These are phyloP conservation scores for Geotrupes spiniger DNA, from an alignment of 2,888 invertebrate species.

Conservation along the genomic window DNA sequence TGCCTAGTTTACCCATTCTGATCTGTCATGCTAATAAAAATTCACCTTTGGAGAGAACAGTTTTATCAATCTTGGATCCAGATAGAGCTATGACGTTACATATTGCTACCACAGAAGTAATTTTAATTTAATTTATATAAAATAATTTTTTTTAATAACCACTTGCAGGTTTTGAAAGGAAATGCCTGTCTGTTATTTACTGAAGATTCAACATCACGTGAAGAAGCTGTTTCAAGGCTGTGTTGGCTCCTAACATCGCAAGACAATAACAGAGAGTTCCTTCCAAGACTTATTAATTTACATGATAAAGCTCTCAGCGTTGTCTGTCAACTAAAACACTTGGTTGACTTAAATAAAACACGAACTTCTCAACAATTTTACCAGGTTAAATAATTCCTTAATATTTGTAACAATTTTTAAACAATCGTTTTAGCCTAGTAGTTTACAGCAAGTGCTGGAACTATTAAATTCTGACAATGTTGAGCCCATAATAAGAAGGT, in stretches of 20 bases:
- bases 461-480: constrained; percentile 46
- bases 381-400: constrained; percentile 38
- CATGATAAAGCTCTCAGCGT: constrained; percentile 51
- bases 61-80: constrained; percentile 62
- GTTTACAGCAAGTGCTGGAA: constrained; percentile 51
- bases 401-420: constrained; percentile 12
- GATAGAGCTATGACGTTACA: constrained; percentile 61
- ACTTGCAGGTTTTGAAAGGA: constrained; percentile 50
- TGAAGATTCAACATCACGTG: constrained; percentile 45
- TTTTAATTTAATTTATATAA: no score
- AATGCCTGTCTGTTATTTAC: constrained; percentile 54
- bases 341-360: constrained; percentile 42
- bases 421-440: constrained; percentile 46
- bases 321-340: constrained; percentile 46
- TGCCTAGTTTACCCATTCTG: constrained; percentile 61
- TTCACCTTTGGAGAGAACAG: constrained; percentile 56
- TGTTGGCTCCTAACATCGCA: constrained; percentile 54
- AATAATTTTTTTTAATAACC: not conserved
- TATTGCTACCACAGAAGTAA: constrained; percentile 56
- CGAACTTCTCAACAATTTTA: constrained; percentile 45
- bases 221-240: constrained; percentile 54
- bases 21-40: constrained; percentile 58
- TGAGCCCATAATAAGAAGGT: constrained; percentile 65
- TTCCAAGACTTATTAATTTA: constrained; percentile 52
- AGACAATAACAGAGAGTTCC: constrained; percentile 46